Evolutionary conservation across 2,888 invertebrate genomes (phyloP).

Genomic region (Hydropsyche betteni): DNA sequence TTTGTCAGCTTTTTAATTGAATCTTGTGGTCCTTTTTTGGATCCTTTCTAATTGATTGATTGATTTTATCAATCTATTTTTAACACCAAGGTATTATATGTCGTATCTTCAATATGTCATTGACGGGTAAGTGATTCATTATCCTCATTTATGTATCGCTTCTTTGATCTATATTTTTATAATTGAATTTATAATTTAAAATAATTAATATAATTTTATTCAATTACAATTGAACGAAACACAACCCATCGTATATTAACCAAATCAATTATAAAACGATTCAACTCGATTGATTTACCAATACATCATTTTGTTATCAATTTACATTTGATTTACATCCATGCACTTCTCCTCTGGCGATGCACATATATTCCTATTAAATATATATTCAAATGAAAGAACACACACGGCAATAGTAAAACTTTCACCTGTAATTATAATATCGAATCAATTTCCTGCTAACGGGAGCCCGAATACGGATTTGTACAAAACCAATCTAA

Average conservation of each 20-base stretch:
- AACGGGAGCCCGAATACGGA: not conserved
- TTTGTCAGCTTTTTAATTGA: not conserved
- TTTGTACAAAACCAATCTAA: constrained; percentile 14
- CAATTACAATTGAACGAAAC: not conserved
- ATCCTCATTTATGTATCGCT: too few species aligned
- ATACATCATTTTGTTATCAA: not conserved
- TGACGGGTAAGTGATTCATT: too few species aligned
- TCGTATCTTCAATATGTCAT: too few species aligned
- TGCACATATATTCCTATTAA: not conserved
- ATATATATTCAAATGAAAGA: not conserved
- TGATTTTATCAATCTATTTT: too few species aligned
- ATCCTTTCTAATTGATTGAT: too few species aligned
- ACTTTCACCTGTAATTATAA: constrained; percentile 20
- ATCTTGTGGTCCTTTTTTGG: too few species aligned
- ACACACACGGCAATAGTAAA: not conserved
- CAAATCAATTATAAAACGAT: constrained; percentile 7
- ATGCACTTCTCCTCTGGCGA: not conserved
- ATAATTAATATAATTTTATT: too few species aligned
- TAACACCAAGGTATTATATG: too few species aligned
- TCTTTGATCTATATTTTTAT: too few species aligned
- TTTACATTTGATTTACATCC: constrained; percentile 11
- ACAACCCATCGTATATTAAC: not conserved
- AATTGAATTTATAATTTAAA: too few species aligned
- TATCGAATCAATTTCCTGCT: constrained; percentile 18
- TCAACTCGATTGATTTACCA: constrained; percentile 4